Base-by-base conservation (phyloP, 2,888 invertebrate species). In the Hemicrepidius hirtus region DNA sequence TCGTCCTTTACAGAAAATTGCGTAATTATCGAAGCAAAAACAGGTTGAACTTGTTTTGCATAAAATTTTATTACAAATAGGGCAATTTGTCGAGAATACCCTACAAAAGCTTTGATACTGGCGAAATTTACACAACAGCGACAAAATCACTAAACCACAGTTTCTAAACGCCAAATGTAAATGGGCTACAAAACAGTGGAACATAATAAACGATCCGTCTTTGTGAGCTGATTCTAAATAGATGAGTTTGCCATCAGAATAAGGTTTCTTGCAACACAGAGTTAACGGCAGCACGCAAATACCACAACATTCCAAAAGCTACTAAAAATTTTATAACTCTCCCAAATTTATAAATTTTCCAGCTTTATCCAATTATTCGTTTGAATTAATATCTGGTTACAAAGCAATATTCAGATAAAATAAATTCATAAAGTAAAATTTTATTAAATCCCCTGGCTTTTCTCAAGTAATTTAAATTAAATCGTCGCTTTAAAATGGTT, bases 141-240 rank as follows among this genome's bases (percentile, higher is more conserved):
- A 53, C 32, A 53, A 53, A 53, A 32, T 32, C 32, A 44, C 18
- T 44, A 18, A 13, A 37, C 57, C 57, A 6, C 57, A 57, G 16
- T 57, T 57, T 37, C 37, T 37, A 37, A 35, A 57, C 57, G 16
- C 37, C 57, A 20, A 57, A 37, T 57, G 57, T 37, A 57, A 57
- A 20, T 57, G 32, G 3, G 18, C 12, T 18, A 57, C 57, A 57
- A 57, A 57, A 57, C 35, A 37, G 10, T 40, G 12, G 37, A 57
- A 57, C 57, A 57, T 57, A 57, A 57, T 57, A 57, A 37, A 57
- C 37, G 40, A 16, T 18, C 18, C 12, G 37, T 37, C 32, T 57
- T 57, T 57, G 57, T 57, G 37, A n/a, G 32, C 57, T 20, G 16
- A 57, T 57, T 57, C 20, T 18, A 37, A 37, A 57, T 37, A 16